Base-by-base conservation (phyloP, 1,140 invertebrate species). In the Elymnias hypermnestra region DNA sequence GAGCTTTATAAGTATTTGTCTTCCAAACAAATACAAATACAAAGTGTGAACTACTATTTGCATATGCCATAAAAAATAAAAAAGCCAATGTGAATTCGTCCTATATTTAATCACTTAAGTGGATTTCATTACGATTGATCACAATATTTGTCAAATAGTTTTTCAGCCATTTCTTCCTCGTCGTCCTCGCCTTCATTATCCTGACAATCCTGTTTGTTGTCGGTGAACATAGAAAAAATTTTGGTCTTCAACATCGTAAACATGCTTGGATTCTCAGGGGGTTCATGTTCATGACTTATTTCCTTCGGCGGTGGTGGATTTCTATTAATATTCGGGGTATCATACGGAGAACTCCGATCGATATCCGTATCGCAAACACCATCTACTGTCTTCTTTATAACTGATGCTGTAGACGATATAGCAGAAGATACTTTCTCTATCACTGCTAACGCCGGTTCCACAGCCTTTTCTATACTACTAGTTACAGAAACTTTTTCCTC, bases 211-310 rank as follows among this genome's bases (percentile, higher is more conserved):
- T 61, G 26, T 5, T 38, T 33, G 3, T 15, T 25, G 9, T 38
- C 33, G 51, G 48, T 19, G 26, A 76, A 73, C 25, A 76, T 67
- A 1, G 69, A 75, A 12, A 49, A 54, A 15, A 75, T 50, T 50
- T 63, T 75, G 5, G 52, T 53, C 15, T 61, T 72, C 7, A 75
- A 61, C 4, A 60, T 33, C 9, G 52, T 53, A 9, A 72, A 71
- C 10, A 76, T 25, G 35, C 56, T 68, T 7, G 53, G 10, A 43
- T 26, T 35, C 29, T 50, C 33, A 5, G 26, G 38, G 13, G 46
- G 37, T 37, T 57, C 41, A 10, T 33, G 48, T 17, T 52, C 40
- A 8, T 57, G 47, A 1, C 39, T 23, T n/a, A 56, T n/a, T n/a
- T n/a, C 18, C 42, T 52, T 14, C 17, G 42, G 40, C 6, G 59